Conservation (phyloP, 2,888 invertebrate species). For the Amphipoea oculea region DNA sequence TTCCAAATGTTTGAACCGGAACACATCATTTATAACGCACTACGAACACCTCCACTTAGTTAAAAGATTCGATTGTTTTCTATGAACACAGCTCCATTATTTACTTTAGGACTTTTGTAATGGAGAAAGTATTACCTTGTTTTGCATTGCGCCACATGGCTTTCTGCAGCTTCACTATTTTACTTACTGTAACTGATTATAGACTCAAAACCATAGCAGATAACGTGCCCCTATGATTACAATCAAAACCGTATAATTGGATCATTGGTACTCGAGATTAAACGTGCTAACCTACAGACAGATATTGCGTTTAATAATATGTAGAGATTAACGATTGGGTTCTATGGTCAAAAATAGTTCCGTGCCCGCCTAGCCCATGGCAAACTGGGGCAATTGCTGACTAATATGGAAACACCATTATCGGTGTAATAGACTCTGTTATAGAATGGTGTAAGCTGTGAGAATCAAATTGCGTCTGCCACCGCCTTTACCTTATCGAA, state of each 20-base stretch:
- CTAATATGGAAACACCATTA: conserved; percentile 86
- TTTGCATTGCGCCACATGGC: not conserved
- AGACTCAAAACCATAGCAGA: conserved; percentile 20
- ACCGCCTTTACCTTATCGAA: conserved; percentile 77
- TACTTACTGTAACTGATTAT: conserved; percentile 39
- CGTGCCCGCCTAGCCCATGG: conserved; percentile 81
- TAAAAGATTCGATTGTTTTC: conserved; percentile 83
- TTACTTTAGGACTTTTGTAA: conserved; percentile 40
- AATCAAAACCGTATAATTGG: conserved; percentile 51
- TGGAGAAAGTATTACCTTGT: conserved; percentile 28
- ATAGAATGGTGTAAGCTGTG: conserved; percentile 81
- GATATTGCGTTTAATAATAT: conserved; percentile 62
- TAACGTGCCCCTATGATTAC: conserved; percentile 36
- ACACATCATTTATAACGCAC: conserved; percentile 82
- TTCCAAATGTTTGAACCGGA: conserved; percentile 83
- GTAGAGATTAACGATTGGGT: conserved; percentile 59
- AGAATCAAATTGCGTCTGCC: conserved; percentile 77
- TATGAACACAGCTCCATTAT: conserved; percentile 64
- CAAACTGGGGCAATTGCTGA: conserved; percentile 81
- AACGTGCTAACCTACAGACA: conserved; percentile 52
- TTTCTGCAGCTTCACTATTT: conserved; percentile 14
- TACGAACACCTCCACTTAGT: conserved; percentile 79
- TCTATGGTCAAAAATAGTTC: conserved; percentile 82
- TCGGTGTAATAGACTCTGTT: conserved; percentile 68
- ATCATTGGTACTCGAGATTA: conserved; percentile 41